Base-by-base conservation (phyloP, 2,797 vertebrate species). In the Microctenopoma lineatum region DNA sequence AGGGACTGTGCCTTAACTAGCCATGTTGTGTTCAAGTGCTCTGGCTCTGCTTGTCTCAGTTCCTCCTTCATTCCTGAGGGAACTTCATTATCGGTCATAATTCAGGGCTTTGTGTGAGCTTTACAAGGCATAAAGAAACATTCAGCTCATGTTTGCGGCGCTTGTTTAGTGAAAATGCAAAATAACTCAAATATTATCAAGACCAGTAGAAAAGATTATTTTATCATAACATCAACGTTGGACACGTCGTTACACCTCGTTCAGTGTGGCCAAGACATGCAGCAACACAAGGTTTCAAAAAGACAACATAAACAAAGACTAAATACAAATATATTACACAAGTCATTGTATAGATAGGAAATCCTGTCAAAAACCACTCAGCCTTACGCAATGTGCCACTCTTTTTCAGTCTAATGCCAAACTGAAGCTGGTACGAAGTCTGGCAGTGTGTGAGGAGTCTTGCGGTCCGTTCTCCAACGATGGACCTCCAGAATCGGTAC, bases 371-470 rank as follows among this genome's bases (percentile, higher is more conserved):
- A 71, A 44, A 3, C 2, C 13, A 39, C 3, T 47, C 26, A 42
- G 32, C 7, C 14, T 41, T 21, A 39, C 10, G 51, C 34, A 18
- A 34, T 60, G 4, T 64, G 29, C 82, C 34, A 26, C 79, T 84
- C 27, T 88, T 27, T 92, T 87, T 66, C 89, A 99, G 97, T 98
- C 98, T 68, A 99, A 99, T 89, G 97, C 97, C 44, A 98, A 99
- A 93, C 92, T 98, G 71, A 99, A 98, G 84, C 93, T 99, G 91
- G 98, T 99, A 75, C 94, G 98, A 70, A 98, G 98, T 89, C 93
- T 99, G 81, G 98, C 98, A 67, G 97, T 99, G 12, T 99, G 98
- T 86, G 98, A 99, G 79, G 98, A 99, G 66, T 98, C 96, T 0
- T 97, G 94, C 2, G 92, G 93, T 74, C 96, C 95, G 5, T 99